Conservation (phyloP, 2,113 vertebrate genomes). For the Geococcyx californianus region DNA sequence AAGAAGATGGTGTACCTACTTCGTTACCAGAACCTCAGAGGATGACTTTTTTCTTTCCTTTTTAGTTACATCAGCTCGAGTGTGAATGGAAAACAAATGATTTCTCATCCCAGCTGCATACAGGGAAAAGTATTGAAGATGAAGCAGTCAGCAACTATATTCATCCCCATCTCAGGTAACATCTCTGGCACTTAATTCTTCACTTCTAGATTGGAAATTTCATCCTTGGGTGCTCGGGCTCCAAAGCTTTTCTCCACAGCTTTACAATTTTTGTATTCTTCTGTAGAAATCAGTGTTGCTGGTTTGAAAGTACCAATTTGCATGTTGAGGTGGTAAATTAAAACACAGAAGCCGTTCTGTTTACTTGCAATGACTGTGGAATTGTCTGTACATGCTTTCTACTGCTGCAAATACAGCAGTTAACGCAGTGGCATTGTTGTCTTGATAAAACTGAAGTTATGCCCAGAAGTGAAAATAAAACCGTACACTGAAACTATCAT, state of each 20-base stretch:
- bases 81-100: conserved; percentile 88
- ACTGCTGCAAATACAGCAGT: background rate
- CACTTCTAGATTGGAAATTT: background rate
- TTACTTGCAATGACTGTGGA: background rate
- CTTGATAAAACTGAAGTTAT: background rate
- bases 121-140: conserved; percentile 85
- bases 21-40: background rate
- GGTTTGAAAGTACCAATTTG: background rate
- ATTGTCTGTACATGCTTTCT: background rate
- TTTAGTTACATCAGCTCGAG: conserved; percentile 86
- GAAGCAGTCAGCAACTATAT: conserved; percentile 78
- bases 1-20: background rate
- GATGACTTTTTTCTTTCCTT: background rate
- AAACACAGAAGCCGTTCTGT: background rate
- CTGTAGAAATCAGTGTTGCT: background rate
- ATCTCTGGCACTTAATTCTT: background rate
- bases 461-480: background rate
- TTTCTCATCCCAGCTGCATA: conserved; percentile 84
- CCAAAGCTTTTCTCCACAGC: background rate
- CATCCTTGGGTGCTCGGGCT: background rate
- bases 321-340: background rate
- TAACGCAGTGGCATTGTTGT: background rate
- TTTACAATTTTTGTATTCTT: background rate
- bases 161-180: conserved; percentile 91
- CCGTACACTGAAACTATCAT: background rate